These are phyloP conservation scores for Cordilura impudica DNA, from an alignment of 2,888 invertebrate genomes.

Conservation along the genomic window DNA sequence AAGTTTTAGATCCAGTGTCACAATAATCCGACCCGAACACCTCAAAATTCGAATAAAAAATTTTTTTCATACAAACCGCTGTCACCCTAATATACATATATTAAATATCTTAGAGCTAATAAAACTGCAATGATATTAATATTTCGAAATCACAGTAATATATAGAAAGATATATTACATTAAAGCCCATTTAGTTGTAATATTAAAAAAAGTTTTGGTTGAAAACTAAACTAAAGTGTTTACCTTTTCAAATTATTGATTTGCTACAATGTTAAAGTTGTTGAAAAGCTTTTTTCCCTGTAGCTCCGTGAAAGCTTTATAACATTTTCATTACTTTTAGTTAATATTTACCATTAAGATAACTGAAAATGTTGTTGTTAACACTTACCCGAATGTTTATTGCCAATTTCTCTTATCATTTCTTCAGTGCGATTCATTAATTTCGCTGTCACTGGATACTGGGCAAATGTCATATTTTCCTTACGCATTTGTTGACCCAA, in stretches of 20 bases:
- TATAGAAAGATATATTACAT: too few species aligned
- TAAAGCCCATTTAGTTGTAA: too few species aligned
- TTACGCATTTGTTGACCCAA: constrained; percentile 81
- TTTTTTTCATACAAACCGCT: too few species aligned
- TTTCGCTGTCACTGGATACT: constrained; percentile 72
- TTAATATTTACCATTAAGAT: not conserved
- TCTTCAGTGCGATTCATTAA: constrained; percentile 82
- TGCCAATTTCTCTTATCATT: constrained; percentile 83
- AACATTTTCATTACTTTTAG: not conserved
- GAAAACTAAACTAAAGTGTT: not conserved
- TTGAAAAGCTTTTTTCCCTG: not conserved
- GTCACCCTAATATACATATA: too few species aligned
- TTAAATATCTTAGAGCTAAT: too few species aligned
- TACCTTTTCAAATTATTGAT: too few species aligned
- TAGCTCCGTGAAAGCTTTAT: not conserved
- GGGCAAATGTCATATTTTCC: constrained; percentile 75
- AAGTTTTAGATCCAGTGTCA: too few species aligned
- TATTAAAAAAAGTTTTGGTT: too few species aligned
- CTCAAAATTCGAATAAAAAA: too few species aligned
- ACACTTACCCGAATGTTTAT: constrained; percentile 85
- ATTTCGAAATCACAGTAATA: too few species aligned
- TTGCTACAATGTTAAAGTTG: not conserved
- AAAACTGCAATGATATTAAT: too few species aligned
- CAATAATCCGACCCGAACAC: too few species aligned
- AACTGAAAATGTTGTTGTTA: not conserved